These are phyloP conservation scores for Cryptus viduatorius DNA, from an alignment of 2,888 invertebrate genomes.

Conservation along the genomic window DNA sequence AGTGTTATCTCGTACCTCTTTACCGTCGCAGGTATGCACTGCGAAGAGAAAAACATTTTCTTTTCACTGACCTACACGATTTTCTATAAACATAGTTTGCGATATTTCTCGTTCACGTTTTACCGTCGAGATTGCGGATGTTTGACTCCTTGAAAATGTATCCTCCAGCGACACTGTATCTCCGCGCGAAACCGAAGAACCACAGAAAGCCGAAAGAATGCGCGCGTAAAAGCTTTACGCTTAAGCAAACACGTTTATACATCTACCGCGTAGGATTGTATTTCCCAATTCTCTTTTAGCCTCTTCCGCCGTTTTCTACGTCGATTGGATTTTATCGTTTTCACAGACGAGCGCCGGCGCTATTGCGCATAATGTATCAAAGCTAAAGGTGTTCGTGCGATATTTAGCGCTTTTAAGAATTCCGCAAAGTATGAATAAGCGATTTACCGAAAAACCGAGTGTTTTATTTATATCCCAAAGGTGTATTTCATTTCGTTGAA, in stretches of 20 bases:
- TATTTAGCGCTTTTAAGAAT: no score
- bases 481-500: no score
- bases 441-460: no score
- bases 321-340: constrained; percentile 34
- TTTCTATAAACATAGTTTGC: not conserved
- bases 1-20: not conserved
- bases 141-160: not conserved
- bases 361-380: not conserved
- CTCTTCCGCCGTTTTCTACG: not conserved
- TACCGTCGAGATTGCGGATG: not conserved
- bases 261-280: constrained; percentile 11
- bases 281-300: constrained; percentile 27
- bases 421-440: no score
- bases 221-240: constrained; percentile 36
- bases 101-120: not conserved
- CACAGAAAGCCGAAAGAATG: not conserved
- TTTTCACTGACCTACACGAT: not conserved
- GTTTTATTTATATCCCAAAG: no score
- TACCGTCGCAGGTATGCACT: not conserved
- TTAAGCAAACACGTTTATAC: constrained; percentile 39
- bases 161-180: not conserved
- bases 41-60: constrained; percentile 32
- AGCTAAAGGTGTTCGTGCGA: not conserved
- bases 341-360: not conserved
- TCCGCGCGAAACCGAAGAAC: not conserved